Conservation (phyloP, 1,140 invertebrate genomes). For the Acromyrmex heyeri region DNA sequence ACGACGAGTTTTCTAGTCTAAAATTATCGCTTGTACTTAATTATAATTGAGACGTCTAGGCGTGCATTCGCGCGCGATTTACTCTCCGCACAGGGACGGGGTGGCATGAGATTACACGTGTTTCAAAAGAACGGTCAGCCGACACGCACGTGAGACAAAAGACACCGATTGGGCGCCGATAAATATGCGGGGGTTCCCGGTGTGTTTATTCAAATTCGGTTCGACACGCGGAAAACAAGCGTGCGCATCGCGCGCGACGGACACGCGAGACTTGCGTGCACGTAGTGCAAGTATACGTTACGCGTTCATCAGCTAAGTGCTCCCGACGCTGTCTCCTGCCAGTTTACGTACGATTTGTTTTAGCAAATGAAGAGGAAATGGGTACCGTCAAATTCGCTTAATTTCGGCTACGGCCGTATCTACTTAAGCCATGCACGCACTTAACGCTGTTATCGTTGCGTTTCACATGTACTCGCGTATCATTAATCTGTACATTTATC, state of each 20-base stretch:
- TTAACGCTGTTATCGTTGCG: slow-evolving; percentile 45
- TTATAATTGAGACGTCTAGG: slow-evolving; percentile 11
- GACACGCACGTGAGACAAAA: slow-evolving; percentile 16
- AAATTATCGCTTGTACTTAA: slow-evolving; percentile 4
- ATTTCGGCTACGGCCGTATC: slow-evolving; percentile 57
- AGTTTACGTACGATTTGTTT: slow-evolving; percentile 79
- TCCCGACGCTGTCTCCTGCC: slow-evolving; percentile 73
- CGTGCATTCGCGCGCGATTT: slow-evolving; percentile 33
- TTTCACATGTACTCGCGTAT: slow-evolving; percentile 30
- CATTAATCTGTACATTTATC: slow-evolving; percentile 46
- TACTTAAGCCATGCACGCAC: slow-evolving; percentile 41
- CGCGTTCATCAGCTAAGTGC: slow-evolving; percentile 82
- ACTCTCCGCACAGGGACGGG: not conserved
- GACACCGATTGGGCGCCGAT: slow-evolving; percentile 16
- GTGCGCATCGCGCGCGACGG: slow-evolving; percentile 61
- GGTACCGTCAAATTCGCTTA: slow-evolving; percentile 72
- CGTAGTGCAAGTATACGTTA: slow-evolving; percentile 66
- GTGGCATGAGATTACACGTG: slow-evolving; percentile 53
- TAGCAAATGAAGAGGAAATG: slow-evolving; percentile 80
- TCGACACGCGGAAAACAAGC: slow-evolving; percentile 69
- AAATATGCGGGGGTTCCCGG: slow-evolving; percentile 1
- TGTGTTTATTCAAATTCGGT: slow-evolving; percentile 72
- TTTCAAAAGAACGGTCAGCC: slow-evolving; percentile 33
- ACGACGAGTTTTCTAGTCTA: not conserved
- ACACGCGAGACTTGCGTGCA: slow-evolving; percentile 81